Percentiles rank a stretch among this genome's conserved stretches.
These are phyloP conservation scores for Callimorpha dominula DNA, from an alignment of 2,888 invertebrate genomes.

Conservation along the genomic window DNA sequence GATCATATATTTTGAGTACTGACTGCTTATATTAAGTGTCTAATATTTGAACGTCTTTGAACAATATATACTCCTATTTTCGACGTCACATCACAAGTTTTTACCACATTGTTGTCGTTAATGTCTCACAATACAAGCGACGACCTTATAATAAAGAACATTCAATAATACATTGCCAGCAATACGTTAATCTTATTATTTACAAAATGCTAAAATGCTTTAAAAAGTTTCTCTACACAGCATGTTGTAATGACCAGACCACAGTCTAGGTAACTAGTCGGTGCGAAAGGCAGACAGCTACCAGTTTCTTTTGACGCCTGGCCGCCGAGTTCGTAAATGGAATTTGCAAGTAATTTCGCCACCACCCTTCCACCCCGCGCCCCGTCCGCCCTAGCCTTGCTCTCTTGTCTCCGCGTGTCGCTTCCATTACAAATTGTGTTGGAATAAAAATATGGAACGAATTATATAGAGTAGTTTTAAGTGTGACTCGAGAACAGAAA, in stretches of 20 bases:
- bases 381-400: constrained; percentile 68
- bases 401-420: constrained; percentile 85
- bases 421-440: constrained; percentile 87
- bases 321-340: constrained; percentile 83
- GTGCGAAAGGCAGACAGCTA: constrained; percentile 51
- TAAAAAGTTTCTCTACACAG: neutral
- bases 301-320: constrained; percentile 78
- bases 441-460: constrained; percentile 82
- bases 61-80: no score
- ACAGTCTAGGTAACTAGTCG: constrained; percentile 56
- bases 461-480: constrained; percentile 64
- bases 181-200: neutral
- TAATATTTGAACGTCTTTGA: no score
- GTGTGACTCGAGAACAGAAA: neutral
- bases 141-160: neutral
- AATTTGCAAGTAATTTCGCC: constrained; percentile 86
- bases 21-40: no score
- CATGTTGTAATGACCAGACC: constrained; percentile 42
- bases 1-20: no score
- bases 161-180: neutral
- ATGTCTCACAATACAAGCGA: neutral
- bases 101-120: neutral
- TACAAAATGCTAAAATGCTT: neutral
- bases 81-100: no score
- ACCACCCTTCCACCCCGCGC: constrained; percentile 59